A percentile compares a stretch with the other conserved stretches of the same genome.
Evolutionary conservation across 1,140 invertebrate species (phyloP).

Genomic region (Holcopasites calliopsidis): DNA sequence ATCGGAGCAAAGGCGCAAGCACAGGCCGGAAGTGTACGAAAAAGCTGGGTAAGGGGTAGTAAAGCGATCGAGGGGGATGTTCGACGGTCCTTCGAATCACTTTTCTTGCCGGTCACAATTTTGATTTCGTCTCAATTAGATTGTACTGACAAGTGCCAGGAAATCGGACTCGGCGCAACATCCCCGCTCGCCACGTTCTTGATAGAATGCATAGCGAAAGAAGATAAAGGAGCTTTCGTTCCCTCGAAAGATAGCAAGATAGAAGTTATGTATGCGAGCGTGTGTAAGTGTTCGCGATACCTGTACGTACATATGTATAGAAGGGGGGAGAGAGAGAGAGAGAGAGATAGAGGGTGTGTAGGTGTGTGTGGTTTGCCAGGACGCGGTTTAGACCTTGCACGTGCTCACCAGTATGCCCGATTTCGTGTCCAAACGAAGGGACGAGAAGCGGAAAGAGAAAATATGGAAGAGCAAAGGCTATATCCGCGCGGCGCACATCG

Average conservation of each 20-base stretch:
- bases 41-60: background rate
- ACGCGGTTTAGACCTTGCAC: conserved; percentile 61
- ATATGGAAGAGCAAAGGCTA: background rate
- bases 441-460: conserved; percentile 5
- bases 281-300: background rate
- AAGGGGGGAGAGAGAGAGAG: background rate
- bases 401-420: conserved; percentile 6
- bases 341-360: conserved; percentile 3
- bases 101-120: too few species aligned
- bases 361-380: conserved; percentile 39
- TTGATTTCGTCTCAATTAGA: background rate
- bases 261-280: conserved; percentile 28
- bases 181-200: conserved; percentile 4
- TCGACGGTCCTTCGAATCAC: too few species aligned
- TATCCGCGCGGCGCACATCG: background rate
- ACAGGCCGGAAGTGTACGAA: conserved; percentile 17
- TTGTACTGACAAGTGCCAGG: too few species aligned
- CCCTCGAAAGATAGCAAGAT: conserved; percentile 30
- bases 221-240: conserved; percentile 30
- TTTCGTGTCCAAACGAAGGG: background rate
- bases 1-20: conserved; percentile 2
- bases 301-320: background rate
- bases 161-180: background rate
- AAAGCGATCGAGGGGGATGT: background rate
- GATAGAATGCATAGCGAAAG: background rate